These are phyloP conservation scores for Cremastinae sp. DNA, from an alignment of 2,888 invertebrate genomes.

Conservation along the genomic window DNA sequence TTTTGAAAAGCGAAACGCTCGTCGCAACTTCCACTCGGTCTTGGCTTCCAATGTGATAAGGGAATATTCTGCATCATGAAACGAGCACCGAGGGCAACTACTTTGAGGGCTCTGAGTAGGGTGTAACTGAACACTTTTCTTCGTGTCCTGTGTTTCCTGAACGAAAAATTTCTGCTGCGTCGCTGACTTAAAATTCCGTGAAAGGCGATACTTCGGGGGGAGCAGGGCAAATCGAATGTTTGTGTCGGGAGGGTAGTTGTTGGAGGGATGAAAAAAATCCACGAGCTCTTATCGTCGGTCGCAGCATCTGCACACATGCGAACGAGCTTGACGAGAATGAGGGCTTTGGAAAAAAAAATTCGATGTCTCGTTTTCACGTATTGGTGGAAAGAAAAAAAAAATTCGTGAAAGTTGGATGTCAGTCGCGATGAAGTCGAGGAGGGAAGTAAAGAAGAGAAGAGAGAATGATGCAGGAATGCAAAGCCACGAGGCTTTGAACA, in stretches of 20 bases:
- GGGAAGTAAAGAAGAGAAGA: slow-evolving; percentile 12
- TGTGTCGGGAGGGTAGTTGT: slow-evolving; percentile 50
- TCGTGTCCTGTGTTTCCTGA: neutral
- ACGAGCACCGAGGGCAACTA: no score
- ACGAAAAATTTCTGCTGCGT: slow-evolving; percentile 62
- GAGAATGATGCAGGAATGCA: slow-evolving; percentile 32
- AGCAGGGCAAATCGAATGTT: slow-evolving; percentile 73
- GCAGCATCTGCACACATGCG: neutral
- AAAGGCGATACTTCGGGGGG: slow-evolving; percentile 71
- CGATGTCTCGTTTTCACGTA: slow-evolving; percentile 1
- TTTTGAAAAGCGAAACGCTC: slow-evolving; percentile 22
- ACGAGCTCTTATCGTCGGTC: slow-evolving; percentile 37
- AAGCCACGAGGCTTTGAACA: slow-evolving; percentile 37
- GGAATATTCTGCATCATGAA: neutral
- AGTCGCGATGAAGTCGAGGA: slow-evolving; percentile 13
- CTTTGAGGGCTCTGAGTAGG: no score
- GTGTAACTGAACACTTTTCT: neutral
- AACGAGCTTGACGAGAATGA: slow-evolving; percentile 31
- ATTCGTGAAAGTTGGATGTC: slow-evolving; percentile 49
- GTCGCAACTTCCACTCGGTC: no score
- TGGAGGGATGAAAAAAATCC: neutral
- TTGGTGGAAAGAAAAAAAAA: slow-evolving; percentile 14
- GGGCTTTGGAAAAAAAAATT: slow-evolving; percentile 38
- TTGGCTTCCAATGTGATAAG: no score
- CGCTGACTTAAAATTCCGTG: slow-evolving; percentile 72